These are phyloP conservation scores for Enteromius treurensis DNA, from an alignment of 2,797 vertebrate genomes.

Conservation along the genomic window DNA sequence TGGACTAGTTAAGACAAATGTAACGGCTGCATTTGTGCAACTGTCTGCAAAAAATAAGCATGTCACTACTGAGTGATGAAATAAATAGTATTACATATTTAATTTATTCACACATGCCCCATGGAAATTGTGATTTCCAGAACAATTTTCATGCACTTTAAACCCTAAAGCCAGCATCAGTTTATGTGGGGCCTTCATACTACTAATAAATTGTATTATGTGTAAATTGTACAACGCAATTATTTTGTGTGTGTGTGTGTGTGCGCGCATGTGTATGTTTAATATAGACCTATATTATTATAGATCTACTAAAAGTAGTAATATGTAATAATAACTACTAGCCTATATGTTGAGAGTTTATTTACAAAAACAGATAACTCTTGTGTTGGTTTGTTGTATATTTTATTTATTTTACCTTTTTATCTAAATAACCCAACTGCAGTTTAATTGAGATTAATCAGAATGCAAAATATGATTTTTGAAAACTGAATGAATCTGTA, in stretches of 20 bases:
- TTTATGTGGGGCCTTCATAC: not conserved
- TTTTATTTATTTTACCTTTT: no score
- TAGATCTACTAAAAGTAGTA: not conserved
- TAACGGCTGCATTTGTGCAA: not conserved
- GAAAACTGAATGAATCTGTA: no score
- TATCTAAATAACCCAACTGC: no score
- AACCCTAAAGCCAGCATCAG: not conserved
- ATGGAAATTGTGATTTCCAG: not conserved
- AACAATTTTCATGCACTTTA: not conserved
- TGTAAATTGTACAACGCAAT: no score
- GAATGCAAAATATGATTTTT: no score
- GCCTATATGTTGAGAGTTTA: not conserved
- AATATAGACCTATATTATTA: no score
- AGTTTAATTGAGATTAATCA: no score
- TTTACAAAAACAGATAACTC: no score
- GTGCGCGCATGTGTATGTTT: no score
- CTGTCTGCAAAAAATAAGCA: not conserved
- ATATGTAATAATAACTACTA: not conserved
- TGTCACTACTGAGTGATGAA: not conserved
- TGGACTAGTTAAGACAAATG: not conserved
- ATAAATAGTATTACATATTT: not conserved
- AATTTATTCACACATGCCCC: not conserved
- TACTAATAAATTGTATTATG: not conserved
- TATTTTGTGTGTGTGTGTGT: no score
- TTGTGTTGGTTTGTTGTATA: no score